Evolutionary conservation across 2,113 vertebrate species (phyloP), one percentile per base, ranked within the genome.

Genomic region (Zosterops borbonicus): DNA sequence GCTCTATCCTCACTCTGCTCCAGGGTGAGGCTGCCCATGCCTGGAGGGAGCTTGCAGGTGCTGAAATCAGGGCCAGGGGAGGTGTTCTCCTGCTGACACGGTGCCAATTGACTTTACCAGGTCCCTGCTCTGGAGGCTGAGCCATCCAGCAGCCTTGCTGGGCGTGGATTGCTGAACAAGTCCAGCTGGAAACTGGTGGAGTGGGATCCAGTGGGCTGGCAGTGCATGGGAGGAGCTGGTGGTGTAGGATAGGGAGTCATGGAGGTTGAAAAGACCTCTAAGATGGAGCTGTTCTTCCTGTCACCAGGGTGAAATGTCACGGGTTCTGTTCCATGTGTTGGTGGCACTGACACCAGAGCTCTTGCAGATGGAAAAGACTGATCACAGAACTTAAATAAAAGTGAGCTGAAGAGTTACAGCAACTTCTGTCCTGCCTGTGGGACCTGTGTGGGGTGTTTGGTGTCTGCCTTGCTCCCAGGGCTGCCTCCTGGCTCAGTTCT

Each of bases 301-400:
- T 16, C 15, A 17, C 7, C 21, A 42, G 74, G 62, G 76, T 83
- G 88, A 83, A 85, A 83, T 55, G 68, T 70, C 44, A 5, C 15
- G 1, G 16, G 33, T 67, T 42, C 82, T 83, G 92, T 63, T 71
- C 73, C 29, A 0, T 23, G 14, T 44, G 44, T 18, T 31, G 85
- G 73, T 87, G 86, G 73, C 63, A 22, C 47, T n/a, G 92, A 35
- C 56, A 25, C 55, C 9, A 58, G 87, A 83, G 92, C 86, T 89
- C 81, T 89, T 59, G 90, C 77, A 85, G 89, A 39, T 95, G 93
- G 84, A 71, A 65, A 90, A 84, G 87, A 46, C 81, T 68, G 89
- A 78, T 35, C 50, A 68, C 53, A 76, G 83, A 95, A 55, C 82
- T 92, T 52, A 31, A 97, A 96, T 97, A 96, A 97, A 96, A 76